These are phyloP conservation scores for Oscheius onirici DNA, from an alignment of 2,888 invertebrate genomes.

Conservation along the genomic window DNA sequence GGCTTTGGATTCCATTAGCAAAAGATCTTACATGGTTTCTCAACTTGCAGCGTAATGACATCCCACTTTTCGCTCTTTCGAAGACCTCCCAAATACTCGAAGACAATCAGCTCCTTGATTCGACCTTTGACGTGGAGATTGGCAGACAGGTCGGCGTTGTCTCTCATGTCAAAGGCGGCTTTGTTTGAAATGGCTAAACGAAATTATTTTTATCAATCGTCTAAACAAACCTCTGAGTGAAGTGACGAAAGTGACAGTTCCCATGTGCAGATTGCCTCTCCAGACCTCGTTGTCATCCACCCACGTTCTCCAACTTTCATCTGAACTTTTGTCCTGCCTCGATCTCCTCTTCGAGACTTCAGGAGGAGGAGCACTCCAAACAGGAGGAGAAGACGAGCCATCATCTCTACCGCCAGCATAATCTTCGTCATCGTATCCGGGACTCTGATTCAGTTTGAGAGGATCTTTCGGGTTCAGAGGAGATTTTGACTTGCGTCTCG, in stretches of 20 bases:
- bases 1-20: not conserved
- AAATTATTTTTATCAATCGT: not conserved
- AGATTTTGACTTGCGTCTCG: not conserved
- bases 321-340: not conserved
- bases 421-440: conserved; percentile 4
- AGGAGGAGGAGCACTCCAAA: not conserved
- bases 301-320: conserved; percentile 10
- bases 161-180: conserved; percentile 33
- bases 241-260: conserved; percentile 21
- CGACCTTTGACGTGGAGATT: conserved; percentile 32
- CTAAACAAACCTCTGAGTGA: conserved; percentile 14
- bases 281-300: conserved; percentile 26
- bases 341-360: not conserved
- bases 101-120: conserved; percentile 35
- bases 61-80: conserved; percentile 24
- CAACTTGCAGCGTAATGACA: conserved; percentile 31
- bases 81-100: conserved; percentile 36
- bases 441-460: not conserved
- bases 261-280: conserved; percentile 37
- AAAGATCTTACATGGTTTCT: conserved; percentile 20
- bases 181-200: conserved; percentile 33
- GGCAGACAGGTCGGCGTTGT: conserved; percentile 29
- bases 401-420: not conserved
- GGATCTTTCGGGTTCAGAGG: conserved; percentile 8
- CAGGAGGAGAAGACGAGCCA: not conserved